phyloP scores from a whole-genome alignment of 2,888 invertebrate species.

The Rutpela maculata region DNA sequence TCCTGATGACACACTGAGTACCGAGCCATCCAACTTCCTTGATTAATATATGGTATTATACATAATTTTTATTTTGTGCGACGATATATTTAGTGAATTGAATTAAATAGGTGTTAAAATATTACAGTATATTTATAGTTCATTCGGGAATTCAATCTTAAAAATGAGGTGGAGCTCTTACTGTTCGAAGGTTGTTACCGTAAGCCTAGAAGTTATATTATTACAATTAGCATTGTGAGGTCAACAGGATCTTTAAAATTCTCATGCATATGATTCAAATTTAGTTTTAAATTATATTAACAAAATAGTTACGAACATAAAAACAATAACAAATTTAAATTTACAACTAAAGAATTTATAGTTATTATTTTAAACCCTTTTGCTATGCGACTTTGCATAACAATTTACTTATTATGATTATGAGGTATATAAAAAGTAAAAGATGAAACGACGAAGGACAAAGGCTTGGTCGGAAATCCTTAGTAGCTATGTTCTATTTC shows the following conservation, averaged over 20 bases:
- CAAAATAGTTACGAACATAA: not conserved
- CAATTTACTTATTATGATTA: not conserved
- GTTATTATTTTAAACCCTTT: not conserved
- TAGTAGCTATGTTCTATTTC: not conserved
- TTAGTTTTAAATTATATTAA: not conserved
- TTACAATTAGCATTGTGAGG: slow-evolving; percentile 3
- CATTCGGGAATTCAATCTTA: not conserved
- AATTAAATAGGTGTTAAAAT: no score
- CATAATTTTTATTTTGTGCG: no score
- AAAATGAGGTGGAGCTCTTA: not conserved
- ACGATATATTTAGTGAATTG: no score
- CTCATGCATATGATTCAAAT: not conserved
- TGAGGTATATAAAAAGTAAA: not conserved
- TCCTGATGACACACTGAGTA: no score
- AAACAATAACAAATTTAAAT: not conserved
- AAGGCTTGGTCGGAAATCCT: slow-evolving; percentile 10
- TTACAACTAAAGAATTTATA: not conserved
- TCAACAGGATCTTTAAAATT: slow-evolving; percentile 1
- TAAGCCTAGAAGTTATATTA: slow-evolving; percentile 1
- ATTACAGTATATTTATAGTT: not conserved
- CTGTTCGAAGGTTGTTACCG: not conserved
- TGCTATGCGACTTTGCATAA: not conserved
- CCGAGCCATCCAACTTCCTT: no score
- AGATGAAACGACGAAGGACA: not conserved
- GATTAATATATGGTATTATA: no score